phyloP scores from a whole-genome alignment of 2,797 vertebrate species.

The Podarcis lilfordi region DNA sequence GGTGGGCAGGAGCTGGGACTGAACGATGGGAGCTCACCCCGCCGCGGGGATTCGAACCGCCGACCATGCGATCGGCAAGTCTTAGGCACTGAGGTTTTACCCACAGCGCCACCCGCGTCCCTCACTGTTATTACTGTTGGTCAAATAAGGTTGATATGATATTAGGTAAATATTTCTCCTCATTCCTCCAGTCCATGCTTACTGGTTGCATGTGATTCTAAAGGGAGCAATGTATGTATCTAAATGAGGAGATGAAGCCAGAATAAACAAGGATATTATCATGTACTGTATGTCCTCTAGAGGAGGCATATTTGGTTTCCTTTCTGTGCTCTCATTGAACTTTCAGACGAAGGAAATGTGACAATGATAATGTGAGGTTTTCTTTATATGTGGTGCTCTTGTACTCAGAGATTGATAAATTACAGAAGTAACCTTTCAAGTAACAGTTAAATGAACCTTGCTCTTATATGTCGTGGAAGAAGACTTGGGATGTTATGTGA shows the following conservation, averaged over 20 bases:
- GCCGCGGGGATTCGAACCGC: too few relatives aligned
- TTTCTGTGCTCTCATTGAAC: not conserved
- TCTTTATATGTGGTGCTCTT: not conserved
- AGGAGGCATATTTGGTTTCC: not conserved
- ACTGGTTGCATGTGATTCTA: not conserved
- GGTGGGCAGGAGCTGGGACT: too few relatives aligned
- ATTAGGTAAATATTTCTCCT: too few relatives aligned
- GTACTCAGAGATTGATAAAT: not conserved
- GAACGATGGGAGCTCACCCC: too few relatives aligned
- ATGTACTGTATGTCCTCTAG: not conserved
- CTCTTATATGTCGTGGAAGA: not conserved
- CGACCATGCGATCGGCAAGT: too few relatives aligned
- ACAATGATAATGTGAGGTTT: not conserved
- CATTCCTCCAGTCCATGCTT: not conserved
- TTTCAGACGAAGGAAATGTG: not conserved
- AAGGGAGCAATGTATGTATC: not conserved
- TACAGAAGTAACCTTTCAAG: not conserved
- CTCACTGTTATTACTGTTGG: too few relatives aligned
- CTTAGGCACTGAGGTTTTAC: too few relatives aligned
- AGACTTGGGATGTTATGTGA: not conserved
- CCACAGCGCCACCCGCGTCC: too few relatives aligned
- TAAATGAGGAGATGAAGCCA: not conserved
- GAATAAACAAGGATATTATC: not conserved
- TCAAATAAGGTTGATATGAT: too few relatives aligned
- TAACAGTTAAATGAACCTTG: not conserved